phyloP scores from a whole-genome alignment of 2,888 invertebrate species.

The Sicus ferrugineus region DNA sequence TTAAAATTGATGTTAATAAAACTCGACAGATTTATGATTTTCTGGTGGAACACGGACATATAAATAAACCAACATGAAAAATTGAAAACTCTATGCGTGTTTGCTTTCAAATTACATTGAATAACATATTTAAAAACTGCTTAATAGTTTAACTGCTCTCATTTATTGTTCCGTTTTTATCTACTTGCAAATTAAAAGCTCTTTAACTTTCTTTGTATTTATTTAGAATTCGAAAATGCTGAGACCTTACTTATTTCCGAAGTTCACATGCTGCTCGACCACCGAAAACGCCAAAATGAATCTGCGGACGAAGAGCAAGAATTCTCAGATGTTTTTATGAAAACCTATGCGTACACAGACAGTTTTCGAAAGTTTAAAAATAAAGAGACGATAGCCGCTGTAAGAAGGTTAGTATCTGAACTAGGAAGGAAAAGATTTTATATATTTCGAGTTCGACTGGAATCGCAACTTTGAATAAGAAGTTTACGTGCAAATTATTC shows the following conservation, averaged over 20 bases:
- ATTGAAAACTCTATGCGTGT: not conserved
- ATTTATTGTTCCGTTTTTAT: slow-evolving; percentile 25
- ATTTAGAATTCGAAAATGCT: slow-evolving; percentile 94
- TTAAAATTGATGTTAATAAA: slow-evolving; percentile 94
- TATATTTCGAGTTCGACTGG: too few relatives aligned
- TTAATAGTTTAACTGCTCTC: not conserved
- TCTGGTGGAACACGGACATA: slow-evolving; percentile 75
- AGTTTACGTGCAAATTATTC: too few relatives aligned
- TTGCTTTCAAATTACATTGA: too few relatives aligned
- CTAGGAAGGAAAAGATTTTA: too few relatives aligned
- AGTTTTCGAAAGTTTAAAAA: slow-evolving; percentile 98
- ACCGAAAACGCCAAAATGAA: slow-evolving; percentile 97
- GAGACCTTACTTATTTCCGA: slow-evolving; percentile 96
- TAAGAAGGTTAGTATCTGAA: slow-evolving; percentile 87
- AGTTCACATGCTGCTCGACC: slow-evolving; percentile 95
- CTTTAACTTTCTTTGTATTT: slow-evolving; percentile 7
- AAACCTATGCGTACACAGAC: slow-evolving; percentile 94
- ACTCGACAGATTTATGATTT: slow-evolving; percentile 88
- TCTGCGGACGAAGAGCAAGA: slow-evolving; percentile 98
- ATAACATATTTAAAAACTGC: too few relatives aligned
- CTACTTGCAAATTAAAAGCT: not conserved
- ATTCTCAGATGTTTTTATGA: slow-evolving; percentile 98
- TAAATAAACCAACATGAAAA: slow-evolving; percentile 68
- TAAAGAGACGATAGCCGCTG: slow-evolving; percentile 95
- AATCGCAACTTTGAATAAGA: too few relatives aligned